Evolutionary conservation across 2,797 vertebrate species (phyloP), one percentile per base, ranked within the genome.

Genomic region (Myiothlypis chrysogaster): DNA sequence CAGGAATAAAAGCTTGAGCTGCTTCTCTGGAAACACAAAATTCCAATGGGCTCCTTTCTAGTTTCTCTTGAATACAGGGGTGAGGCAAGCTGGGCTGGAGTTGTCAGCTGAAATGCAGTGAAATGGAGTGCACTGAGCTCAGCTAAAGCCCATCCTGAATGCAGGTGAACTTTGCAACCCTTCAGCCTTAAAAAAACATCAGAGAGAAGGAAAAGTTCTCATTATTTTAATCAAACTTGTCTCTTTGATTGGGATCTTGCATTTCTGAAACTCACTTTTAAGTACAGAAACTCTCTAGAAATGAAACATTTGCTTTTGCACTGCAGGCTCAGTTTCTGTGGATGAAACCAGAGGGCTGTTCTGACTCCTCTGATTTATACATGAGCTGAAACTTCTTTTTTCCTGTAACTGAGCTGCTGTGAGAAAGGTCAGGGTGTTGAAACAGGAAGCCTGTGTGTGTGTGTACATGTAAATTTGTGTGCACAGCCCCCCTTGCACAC

Each of bases 371-470:
- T 39, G 44, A 55, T 91, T 89, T 69, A 89, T 57, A 61, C 0
- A 1, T 65, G 69, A 89, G 75, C 44, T 78, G 87, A 91, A 94
- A 89, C 61, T 63, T 53, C 47, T 92, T 85, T 84, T 79, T 91
- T 82, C 69, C 65, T 92, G 79, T 69, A 76, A 72, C 59, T 83
- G 53, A 91, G 69, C 50, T 55, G 44, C 71, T 57, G 72, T 89
- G 89, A 89, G 79, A 92, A 43, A 81, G n/a, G 53, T 75, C 89
- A 71, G 64, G 61, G 46, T 78, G 84, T 93, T 0, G 32, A 72
- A 81, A 83, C 94, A 95, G 94, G 96, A 96, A 95, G 39, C 60
- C 50, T 65, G 4, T 77, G 66, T 59, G 49, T 59, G 49, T 28
- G 46, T 24, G 39, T 15, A 47, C 39, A 47, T 47, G 69, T 69